These are phyloP conservation scores for Palythoa grandiflora DNA, from an alignment of 92 coral and sea anemone genomes.

Conservation along the genomic window DNA sequence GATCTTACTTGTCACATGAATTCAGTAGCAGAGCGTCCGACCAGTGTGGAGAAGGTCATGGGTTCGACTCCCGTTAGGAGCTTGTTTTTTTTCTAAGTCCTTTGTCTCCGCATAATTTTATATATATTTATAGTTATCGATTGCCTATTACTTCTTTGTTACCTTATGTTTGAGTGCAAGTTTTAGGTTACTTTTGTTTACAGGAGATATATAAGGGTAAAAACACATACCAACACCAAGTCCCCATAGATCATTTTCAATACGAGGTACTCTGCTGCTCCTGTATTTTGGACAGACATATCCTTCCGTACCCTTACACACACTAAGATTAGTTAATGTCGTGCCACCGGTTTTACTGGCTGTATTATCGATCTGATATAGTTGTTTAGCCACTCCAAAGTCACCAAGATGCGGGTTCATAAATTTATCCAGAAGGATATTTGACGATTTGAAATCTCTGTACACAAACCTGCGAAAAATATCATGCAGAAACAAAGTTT, in stretches of 20 bases:
- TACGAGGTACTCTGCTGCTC: neutral
- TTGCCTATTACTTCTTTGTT: no score
- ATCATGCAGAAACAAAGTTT: neutral
- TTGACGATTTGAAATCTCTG: neutral
- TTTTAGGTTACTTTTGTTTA: neutral
- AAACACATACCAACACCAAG: no score
- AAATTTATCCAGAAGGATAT: slow-evolving; percentile 17
- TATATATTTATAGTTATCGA: no score
- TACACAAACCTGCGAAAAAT: neutral
- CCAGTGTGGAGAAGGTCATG: no score
- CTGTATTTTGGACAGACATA: slow-evolving; percentile 32
- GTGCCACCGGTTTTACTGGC: slow-evolving; percentile 6
- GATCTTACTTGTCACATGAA: no score
- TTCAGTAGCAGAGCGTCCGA: no score
- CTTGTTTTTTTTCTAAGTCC: no score
- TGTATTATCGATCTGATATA: slow-evolving; percentile 1
- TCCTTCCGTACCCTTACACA: slow-evolving; percentile 33
- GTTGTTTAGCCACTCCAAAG: slow-evolving; percentile 25
- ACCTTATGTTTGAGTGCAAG: no score
- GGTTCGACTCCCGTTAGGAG: no score
- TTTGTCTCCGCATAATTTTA: no score
- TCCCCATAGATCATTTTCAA: slow-evolving; percentile 48
- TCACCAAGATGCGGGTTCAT: slow-evolving; percentile 44
- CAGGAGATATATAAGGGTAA: neutral
- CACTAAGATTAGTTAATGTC: slow-evolving; percentile 23